phyloP scores from a whole-genome alignment of 2,113 vertebrate genomes.

The Zeus faber region DNA sequence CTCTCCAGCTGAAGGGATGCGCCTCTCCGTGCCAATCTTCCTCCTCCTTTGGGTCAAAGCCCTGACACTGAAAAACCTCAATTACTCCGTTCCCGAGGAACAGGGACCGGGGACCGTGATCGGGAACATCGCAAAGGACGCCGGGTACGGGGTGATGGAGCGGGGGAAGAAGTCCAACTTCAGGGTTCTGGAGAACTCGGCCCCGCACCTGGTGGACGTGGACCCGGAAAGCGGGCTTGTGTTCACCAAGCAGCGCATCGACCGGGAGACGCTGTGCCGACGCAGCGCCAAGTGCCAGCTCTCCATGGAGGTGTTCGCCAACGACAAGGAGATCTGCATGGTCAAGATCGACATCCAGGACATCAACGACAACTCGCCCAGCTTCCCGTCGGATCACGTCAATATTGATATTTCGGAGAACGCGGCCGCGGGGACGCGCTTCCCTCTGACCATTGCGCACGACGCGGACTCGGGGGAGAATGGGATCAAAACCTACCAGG shows the following conservation, averaged over 20 bases:
- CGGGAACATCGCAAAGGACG: slow-evolving; percentile 96
- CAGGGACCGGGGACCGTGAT: slow-evolving; percentile 94
- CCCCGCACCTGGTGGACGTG: slow-evolving; percentile 93
- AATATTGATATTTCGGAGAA: slow-evolving; percentile 98
- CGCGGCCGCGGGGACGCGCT: slow-evolving; percentile 93
- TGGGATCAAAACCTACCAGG: slow-evolving; percentile 93
- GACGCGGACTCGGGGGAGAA: slow-evolving; percentile 94
- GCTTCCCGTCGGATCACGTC: slow-evolving; percentile 93
- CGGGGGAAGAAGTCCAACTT: slow-evolving; percentile 88
- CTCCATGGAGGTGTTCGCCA: slow-evolving; percentile 97
- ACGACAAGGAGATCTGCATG: slow-evolving; percentile 98
- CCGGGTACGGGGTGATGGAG: slow-evolving; percentile 82
- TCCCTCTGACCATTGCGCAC: slow-evolving; percentile 92
- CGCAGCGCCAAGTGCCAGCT: slow-evolving; percentile 94
- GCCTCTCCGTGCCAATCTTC: slow-evolving; percentile 90
- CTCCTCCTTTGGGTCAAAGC: slow-evolving; percentile 91
- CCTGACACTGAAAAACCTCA: slow-evolving; percentile 94
- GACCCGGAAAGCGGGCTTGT: slow-evolving; percentile 94
- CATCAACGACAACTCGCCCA: slow-evolving; percentile 95
- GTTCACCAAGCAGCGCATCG: slow-evolving; percentile 95
- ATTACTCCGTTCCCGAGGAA: slow-evolving; percentile 97
- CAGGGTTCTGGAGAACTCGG: slow-evolving; percentile 95
- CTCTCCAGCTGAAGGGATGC: slow-evolving; percentile 85
- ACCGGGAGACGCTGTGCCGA: slow-evolving; percentile 93
- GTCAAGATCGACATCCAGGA: slow-evolving; percentile 98